A percentile compares a stretch with the other conserved stretches of the same genome.
These are phyloP conservation scores for Myotis lucifugus DNA, from an alignment of 2,113 vertebrate genomes.

Conservation along the genomic window DNA sequence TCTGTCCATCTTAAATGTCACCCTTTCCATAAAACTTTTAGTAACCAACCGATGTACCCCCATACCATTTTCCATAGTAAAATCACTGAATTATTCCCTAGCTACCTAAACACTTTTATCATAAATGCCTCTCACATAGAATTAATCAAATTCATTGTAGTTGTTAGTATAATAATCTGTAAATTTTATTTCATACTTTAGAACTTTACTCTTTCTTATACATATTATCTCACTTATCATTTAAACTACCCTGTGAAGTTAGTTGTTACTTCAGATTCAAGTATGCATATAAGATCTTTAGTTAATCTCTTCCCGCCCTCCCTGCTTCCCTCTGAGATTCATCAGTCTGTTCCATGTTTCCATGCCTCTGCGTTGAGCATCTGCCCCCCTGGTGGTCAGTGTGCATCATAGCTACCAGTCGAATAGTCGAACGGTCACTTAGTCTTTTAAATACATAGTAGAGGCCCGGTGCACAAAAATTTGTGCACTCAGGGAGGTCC, in stretches of 20 bases:
- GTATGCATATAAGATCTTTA: too few species aligned
- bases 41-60: neutral
- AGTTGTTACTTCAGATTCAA: too few species aligned
- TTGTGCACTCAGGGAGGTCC: too few species aligned
- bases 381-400: too few species aligned
- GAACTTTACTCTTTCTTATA: neutral
- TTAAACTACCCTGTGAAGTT: neutral
- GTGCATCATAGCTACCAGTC: too few species aligned
- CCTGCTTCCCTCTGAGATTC: too few species aligned
- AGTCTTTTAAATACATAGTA: too few species aligned
- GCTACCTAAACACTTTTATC: neutral
- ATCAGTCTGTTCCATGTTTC: too few species aligned
- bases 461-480: too few species aligned
- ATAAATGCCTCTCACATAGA: neutral
- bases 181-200: neutral
- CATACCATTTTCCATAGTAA: neutral
- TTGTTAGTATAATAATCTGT: neutral
- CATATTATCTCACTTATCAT: neutral
- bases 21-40: neutral
- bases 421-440: too few species aligned
- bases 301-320: too few species aligned
- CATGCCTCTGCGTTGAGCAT: too few species aligned
- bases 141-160: neutral
- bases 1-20: neutral
- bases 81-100: neutral